A percentile compares a stretch with the other conserved stretches of the same genome.
Evolutionary conservation across 2,797 vertebrate genomes (phyloP).

Genomic region (Myotis planiceps): DNA sequence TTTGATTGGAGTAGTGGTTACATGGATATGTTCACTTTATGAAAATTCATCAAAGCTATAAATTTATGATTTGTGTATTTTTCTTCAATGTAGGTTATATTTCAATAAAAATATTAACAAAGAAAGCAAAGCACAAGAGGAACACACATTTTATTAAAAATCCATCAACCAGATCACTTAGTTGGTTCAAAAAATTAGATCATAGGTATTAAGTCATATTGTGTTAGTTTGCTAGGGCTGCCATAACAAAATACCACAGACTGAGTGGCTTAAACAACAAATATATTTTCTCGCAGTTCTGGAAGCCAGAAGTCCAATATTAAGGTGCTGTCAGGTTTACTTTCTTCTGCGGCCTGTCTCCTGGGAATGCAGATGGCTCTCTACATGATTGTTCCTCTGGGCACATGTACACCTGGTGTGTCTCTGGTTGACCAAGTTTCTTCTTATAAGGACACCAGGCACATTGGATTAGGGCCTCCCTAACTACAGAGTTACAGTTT

Average conservation of each 20-base stretch:
- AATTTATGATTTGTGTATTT: not conserved
- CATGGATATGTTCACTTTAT: not conserved
- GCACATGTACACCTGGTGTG: not conserved
- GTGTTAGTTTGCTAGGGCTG: not conserved
- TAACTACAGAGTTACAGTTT: not conserved
- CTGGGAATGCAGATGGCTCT: not conserved
- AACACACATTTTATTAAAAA: constrained; percentile 33
- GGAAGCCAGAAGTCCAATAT: not conserved
- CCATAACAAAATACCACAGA: not conserved
- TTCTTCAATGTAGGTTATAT: not conserved
- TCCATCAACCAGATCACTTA: not conserved
- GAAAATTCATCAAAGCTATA: not conserved
- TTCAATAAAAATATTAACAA: constrained; percentile 12
- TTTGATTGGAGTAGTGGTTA: not conserved
- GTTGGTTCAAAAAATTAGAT: not conserved
- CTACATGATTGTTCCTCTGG: not conserved
- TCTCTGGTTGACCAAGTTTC: not conserved
- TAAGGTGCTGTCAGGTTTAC: not conserved
- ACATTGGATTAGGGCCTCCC: not conserved
- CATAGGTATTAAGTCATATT: not conserved
- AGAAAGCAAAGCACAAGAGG: constrained; percentile 3
- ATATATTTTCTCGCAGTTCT: not conserved
- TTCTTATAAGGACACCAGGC: not conserved
- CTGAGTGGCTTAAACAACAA: not conserved
- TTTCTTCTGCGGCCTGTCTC: not conserved